Conservation (phyloP, 2,113 vertebrate genomes). For the Lampris megalopsis region DNA sequence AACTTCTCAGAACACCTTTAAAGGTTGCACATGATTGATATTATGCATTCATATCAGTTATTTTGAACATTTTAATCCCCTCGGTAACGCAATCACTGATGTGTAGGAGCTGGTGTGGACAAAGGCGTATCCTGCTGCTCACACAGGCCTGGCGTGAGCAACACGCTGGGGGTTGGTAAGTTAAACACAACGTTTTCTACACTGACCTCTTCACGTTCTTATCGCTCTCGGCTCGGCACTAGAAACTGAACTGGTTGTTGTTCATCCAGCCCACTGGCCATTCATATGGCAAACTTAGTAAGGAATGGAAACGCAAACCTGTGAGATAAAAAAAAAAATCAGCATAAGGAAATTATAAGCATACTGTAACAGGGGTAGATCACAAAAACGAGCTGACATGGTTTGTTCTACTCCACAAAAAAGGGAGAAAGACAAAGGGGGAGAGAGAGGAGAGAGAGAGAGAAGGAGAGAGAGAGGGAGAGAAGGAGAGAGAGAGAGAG, state of each 20-base stretch:
- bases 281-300: constrained; percentile 70
- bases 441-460: not conserved
- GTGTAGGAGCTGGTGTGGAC: not conserved
- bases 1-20: no score
- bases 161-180: not conserved
- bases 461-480: not conserved
- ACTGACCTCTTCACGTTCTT: constrained; percentile 75
- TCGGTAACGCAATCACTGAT: not conserved
- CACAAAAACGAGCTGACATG: not conserved
- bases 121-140: not conserved
- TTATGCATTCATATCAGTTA: not conserved
- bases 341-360: not conserved
- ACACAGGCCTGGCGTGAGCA: not conserved
- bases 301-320: constrained; percentile 73
- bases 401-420: not conserved
- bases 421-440: not conserved
- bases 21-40: not conserved
- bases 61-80: not conserved
- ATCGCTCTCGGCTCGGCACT: constrained; percentile 73
- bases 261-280: constrained; percentile 71
- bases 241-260: constrained; percentile 75
- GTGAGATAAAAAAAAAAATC: constrained; percentile 54
- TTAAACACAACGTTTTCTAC: constrained; percentile 43
- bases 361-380: no score
- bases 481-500: not conserved